Base-by-base conservation (phyloP, 2,888 invertebrate genomes). In the Acrocera orbiculus region DNA sequence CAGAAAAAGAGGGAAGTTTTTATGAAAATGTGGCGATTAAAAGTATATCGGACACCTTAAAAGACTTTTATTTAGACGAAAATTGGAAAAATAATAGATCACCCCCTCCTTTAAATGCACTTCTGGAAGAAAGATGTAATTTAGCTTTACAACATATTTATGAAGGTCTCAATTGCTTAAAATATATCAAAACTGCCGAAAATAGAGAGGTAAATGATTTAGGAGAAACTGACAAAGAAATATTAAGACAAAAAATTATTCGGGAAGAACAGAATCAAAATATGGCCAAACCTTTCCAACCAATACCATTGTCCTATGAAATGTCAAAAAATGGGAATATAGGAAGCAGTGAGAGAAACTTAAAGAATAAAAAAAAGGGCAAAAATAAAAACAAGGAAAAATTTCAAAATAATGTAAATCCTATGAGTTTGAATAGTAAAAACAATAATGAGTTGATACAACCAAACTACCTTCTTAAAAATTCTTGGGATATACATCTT, bases 401-500 rank as follows among this genome's bases (percentile, higher is more conserved):
- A 16, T 39, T 37, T 57, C 22, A 50, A 48, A 37, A 71, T 38
- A 26, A 22, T 3, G 10, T 14, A 2, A 17, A 20, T 10, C 14
- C 11, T n/a, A 26, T 14, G 4, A n/a, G 25, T 17, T 14, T 16
- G 6, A 34, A 22, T 25, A 19, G 23, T 4, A 11, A 13, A 3
- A 19, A 23, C 6, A 14, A 30, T 8, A 34, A 25, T 14, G 11
- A 25, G 2, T 9, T 35, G 4, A 16, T 35, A 10, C 25, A 26
- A 15, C 15, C 14, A n/a, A 30, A 19, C n/a, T 56, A 55, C 37
- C 48, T 48, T 0, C 53, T 56, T 28, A 39, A 51, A 3, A 54
- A 55, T 1, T 77, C 77, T 0, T 87, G 86, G 86, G 80, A 78
- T 44, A 63, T 73, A 3, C 82, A 85, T 52, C 57, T 86, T 1